phyloP scores from a whole-genome alignment of 2,113 vertebrate species.

The Nanorana parkeri region DNA sequence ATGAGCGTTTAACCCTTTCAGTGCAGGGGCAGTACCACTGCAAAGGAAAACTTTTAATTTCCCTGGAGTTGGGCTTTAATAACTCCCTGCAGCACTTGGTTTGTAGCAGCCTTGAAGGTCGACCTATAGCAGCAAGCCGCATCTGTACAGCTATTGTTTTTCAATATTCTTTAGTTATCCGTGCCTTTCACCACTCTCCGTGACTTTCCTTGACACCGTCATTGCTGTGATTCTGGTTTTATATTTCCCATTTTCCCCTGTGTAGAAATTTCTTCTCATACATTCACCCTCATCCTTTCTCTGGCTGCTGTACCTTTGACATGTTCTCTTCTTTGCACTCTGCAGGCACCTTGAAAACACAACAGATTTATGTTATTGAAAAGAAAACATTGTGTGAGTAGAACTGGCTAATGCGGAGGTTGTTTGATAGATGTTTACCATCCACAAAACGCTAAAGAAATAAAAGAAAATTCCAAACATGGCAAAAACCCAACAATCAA shows the following conservation, averaged over 20 bases:
- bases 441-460: not conserved
- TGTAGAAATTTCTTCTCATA: not conserved
- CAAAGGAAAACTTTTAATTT: no score
- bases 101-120: not conserved
- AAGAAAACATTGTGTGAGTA: not conserved
- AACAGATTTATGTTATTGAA: conserved; percentile 23
- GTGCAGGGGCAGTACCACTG: no score
- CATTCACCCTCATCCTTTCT: conserved; percentile 1
- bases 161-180: not conserved
- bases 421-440: conserved; percentile 1
- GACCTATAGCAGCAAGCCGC: not conserved
- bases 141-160: not conserved
- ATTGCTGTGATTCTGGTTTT: not conserved
- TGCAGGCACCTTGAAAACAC: conserved; percentile 28
- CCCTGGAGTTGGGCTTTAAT: not conserved
- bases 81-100: not conserved
- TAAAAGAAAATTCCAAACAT: no score
- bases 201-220: conserved; percentile 5
- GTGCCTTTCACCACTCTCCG: not conserved
- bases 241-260: not conserved
- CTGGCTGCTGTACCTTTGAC: conserved; percentile 14
- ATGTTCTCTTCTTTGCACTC: not conserved
- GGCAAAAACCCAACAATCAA: no score
- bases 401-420: not conserved
- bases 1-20: no score